These are phyloP conservation scores for Spondyliosoma cantharus DNA, from an alignment of 2,797 vertebrate genomes.

Conservation along the genomic window DNA sequence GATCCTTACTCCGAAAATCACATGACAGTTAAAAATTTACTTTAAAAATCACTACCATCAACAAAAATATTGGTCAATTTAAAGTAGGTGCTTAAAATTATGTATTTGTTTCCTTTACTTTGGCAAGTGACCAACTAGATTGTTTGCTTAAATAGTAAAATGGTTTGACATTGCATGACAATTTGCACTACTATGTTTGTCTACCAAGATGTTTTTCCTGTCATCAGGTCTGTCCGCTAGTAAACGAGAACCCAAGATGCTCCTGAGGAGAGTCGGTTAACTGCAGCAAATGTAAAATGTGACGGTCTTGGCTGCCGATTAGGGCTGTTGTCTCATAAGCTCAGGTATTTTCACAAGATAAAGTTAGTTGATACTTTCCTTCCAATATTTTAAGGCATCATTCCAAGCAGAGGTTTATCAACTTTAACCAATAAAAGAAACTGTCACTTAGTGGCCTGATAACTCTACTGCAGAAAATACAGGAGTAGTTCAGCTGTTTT, in stretches of 20 bases:
- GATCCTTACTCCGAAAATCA: not conserved
- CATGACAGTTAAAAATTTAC: not conserved
- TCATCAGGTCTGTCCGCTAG: not conserved
- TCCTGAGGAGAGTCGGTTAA: not conserved
- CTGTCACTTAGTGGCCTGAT: not conserved
- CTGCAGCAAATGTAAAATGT: not conserved
- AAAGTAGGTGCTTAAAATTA: not conserved
- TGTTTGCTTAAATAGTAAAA: slow-evolving; percentile 4
- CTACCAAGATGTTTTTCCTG: not conserved
- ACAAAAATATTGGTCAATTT: not conserved
- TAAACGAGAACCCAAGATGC: not conserved
- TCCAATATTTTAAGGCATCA: not conserved
- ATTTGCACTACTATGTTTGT: not conserved
- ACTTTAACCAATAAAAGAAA: not conserved
- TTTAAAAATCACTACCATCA: not conserved
- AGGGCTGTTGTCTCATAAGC: not conserved
- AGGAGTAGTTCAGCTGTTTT: not conserved
- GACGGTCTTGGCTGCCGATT: not conserved
- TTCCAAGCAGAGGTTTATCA: not conserved
- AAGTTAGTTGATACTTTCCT: not conserved
- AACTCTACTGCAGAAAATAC: not conserved
- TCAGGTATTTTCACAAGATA: not conserved
- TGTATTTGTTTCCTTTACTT: not conserved
- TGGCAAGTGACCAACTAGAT: slow-evolving; percentile 12
- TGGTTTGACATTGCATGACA: slow-evolving; percentile 7